These are phyloP conservation scores for Aegotheles bennettii DNA, from an alignment of 2,113 vertebrate genomes.

Conservation along the genomic window DNA sequence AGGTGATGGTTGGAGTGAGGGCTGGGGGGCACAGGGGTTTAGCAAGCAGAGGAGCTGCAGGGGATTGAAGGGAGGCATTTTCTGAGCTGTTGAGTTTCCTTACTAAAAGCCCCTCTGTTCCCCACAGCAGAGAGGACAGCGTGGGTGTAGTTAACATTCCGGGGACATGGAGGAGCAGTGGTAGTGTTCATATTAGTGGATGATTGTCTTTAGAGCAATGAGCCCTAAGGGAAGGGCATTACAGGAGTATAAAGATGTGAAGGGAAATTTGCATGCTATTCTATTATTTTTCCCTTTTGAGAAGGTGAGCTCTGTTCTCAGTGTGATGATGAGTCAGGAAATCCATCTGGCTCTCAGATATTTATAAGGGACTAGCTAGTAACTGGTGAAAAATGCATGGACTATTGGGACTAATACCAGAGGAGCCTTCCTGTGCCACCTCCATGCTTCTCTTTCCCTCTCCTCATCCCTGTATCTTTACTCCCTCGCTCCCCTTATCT, in stretches of 20 bases:
- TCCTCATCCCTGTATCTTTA: not conserved
- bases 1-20: not conserved
- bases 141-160: not conserved
- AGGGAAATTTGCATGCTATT: conserved; percentile 46
- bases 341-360: conserved; percentile 52
- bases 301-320: conserved; percentile 57
- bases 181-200: conserved; percentile 21
- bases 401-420: conserved; percentile 31
- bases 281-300: conserved; percentile 58
- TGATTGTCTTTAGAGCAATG: conserved; percentile 62
- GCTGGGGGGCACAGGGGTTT: not conserved
- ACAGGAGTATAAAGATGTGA: conserved; percentile 52
- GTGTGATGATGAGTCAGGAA: conserved; percentile 40
- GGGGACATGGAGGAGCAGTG: not conserved
- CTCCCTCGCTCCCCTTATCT: not conserved
- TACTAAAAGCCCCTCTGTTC: not conserved
- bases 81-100: conserved; percentile 3
- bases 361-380: conserved; percentile 64
- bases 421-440: conserved; percentile 5
- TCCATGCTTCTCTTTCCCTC: not conserved
- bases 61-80: conserved; percentile 4
- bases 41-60: not conserved
- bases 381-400: conserved; percentile 54
- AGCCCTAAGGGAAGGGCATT: conserved; percentile 64
- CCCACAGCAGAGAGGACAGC: conserved; percentile 19